These are phyloP conservation scores for Sitobion miscanthi DNA, from an alignment of 1,140 invertebrate genomes.

Conservation along the genomic window DNA sequence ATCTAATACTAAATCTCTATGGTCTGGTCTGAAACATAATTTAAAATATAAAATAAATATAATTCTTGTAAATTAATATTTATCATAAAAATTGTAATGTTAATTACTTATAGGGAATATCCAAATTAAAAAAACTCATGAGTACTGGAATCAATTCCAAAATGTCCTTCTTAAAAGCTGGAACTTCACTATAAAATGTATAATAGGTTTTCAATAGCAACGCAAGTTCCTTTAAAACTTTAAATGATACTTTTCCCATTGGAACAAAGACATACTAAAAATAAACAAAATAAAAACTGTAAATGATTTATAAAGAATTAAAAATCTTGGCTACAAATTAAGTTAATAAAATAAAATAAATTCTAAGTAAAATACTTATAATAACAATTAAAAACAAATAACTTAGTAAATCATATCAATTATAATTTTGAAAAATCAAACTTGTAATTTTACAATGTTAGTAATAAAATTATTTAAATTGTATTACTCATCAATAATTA, in stretches of 20 bases:
- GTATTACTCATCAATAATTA: background rate
- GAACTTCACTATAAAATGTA: background rate
- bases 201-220: conserved; percentile 35
- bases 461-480: background rate
- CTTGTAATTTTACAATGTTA: background rate
- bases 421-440: background rate
- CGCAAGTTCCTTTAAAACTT: conserved; percentile 40
- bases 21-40: conserved; percentile 23
- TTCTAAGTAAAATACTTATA: background rate
- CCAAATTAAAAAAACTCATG: conserved; percentile 27
- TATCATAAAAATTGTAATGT: background rate
- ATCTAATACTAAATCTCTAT: conserved; percentile 42
- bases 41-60: background rate
- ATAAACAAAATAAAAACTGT: background rate
- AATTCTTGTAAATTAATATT: background rate
- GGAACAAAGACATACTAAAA: conserved; percentile 45
- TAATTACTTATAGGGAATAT: conserved; percentile 45
- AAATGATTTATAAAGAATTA: background rate
- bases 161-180: conserved; percentile 43
- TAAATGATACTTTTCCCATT: conserved; percentile 42
- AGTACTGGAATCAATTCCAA: conserved; percentile 39
- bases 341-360: background rate
- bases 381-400: too few relatives aligned
- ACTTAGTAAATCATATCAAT: background rate
- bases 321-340: background rate